Evolutionary conservation across 2,888 invertebrate species (phyloP).

Genomic region (Choristoneura rosaceana): DNA sequence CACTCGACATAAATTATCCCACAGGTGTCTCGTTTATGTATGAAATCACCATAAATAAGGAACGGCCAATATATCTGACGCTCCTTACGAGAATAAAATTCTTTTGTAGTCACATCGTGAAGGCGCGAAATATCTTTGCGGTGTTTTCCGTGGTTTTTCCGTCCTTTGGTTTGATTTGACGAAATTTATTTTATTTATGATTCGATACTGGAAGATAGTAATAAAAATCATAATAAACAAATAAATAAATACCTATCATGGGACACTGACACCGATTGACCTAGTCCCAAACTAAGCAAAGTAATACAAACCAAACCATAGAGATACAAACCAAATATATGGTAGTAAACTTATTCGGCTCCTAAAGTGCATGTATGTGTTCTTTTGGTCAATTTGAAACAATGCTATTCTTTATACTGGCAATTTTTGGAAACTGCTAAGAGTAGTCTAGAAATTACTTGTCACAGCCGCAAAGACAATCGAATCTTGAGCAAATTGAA

Average conservation of each 20-base stretch:
- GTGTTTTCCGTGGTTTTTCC: conserved; percentile 9
- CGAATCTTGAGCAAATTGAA: conserved; percentile 54
- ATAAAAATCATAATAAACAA: no score
- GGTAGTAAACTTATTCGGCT: background rate
- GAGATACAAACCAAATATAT: no score
- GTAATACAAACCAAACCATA: no score
- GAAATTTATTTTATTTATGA: background rate
- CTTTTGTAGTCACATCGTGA: conserved; percentile 33
- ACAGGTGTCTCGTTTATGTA: conserved; percentile 63
- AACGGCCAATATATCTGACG: conserved; percentile 48
- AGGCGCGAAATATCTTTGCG: conserved; percentile 21
- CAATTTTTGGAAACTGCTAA: conserved; percentile 61
- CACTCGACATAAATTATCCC: conserved; percentile 62
- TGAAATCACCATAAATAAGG: conserved; percentile 61
- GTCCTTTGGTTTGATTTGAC: conserved; percentile 17
- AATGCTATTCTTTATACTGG: conserved; percentile 50
- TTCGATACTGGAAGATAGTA: background rate
- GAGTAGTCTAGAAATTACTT: conserved; percentile 61
- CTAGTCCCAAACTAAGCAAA: no score
- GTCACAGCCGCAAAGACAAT: conserved; percentile 59
- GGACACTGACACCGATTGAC: no score
- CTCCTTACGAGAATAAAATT: conserved; percentile 38
- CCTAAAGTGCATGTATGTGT: background rate
- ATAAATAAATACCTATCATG: no score
- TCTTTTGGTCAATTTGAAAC: conserved; percentile 57